Evolutionary conservation across 2,113 vertebrate genomes (phyloP).

Genomic region (Dolichotis patagonum): DNA sequence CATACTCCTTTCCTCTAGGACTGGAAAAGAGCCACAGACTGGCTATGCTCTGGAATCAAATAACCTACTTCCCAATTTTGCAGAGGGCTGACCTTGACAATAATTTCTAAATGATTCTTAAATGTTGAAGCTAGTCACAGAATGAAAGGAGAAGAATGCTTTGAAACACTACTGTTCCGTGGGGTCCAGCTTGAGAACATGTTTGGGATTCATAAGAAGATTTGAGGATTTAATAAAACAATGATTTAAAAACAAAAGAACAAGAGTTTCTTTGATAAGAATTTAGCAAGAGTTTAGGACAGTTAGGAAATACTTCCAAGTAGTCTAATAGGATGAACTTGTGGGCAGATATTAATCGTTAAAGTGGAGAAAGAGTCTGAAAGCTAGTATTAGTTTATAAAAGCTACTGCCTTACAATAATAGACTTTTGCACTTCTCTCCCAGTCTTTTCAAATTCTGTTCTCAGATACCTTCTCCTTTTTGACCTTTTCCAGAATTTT

Average conservation of each 20-base stretch:
- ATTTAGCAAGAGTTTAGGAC: constrained; percentile 46
- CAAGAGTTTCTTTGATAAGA: constrained; percentile 56
- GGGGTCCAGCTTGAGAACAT: not conserved
- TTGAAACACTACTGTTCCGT: constrained; percentile 22
- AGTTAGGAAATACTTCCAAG: constrained; percentile 41
- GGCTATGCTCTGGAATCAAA: constrained; percentile 35
- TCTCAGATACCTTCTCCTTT: not conserved
- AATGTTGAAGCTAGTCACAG: constrained; percentile 37
- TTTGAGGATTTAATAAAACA: constrained; percentile 70
- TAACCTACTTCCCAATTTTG: constrained; percentile 51
- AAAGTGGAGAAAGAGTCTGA: constrained; percentile 24
- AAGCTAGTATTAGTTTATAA: constrained; percentile 49
- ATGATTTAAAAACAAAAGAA: constrained; percentile 66
- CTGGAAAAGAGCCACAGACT: constrained; percentile 13
- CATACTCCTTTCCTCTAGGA: not conserved
- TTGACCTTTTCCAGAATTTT: not conserved
- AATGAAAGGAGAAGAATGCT: constrained; percentile 53
- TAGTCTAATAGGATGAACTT: constrained; percentile 34
- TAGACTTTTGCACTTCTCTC: not conserved
- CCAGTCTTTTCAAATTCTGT: not conserved
- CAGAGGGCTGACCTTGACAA: constrained; percentile 48
- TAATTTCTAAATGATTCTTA: constrained; percentile 62
- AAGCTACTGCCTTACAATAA: not conserved
- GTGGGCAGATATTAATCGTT: not conserved
- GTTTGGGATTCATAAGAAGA: constrained; percentile 65